These are phyloP conservation scores for Phengaris alcon DNA, from an alignment of 2,888 invertebrate species.

Conservation along the genomic window DNA sequence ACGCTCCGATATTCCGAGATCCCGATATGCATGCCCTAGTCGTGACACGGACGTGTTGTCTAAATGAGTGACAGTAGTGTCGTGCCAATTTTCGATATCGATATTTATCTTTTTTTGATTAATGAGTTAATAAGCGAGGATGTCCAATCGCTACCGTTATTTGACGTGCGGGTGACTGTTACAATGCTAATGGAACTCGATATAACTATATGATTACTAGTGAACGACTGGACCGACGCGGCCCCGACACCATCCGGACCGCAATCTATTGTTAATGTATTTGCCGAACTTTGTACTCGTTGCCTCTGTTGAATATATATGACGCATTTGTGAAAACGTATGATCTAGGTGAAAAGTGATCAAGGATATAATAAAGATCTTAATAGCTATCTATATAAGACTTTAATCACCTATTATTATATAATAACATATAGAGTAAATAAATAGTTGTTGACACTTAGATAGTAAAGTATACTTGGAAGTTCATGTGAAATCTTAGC, in stretches of 20 bases:
- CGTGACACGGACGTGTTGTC: neutral
- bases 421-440: neutral
- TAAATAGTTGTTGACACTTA: neutral
- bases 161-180: conserved; percentile 44
- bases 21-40: too few species aligned
- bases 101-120: conserved; percentile 35
- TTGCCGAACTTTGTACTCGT: conserved; percentile 30
- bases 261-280: conserved; percentile 41
- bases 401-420: conserved; percentile 6
- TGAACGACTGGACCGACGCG: conserved; percentile 20
- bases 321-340: conserved; percentile 26
- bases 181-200: conserved; percentile 37
- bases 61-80: conserved; percentile 12
- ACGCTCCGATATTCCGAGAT: too few species aligned
- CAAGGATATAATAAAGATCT: conserved; percentile 11
- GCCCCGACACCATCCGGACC: conserved; percentile 36
- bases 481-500: neutral
- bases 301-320: conserved; percentile 26
- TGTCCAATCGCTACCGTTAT: conserved; percentile 43
- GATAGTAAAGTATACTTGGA: neutral
- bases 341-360: conserved; percentile 19
- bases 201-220: conserved; percentile 26
- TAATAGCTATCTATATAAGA: neutral
- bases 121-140: conserved; percentile 47
- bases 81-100: conserved; percentile 27